Conservation (phyloP, 2,113 vertebrate genomes). For the Motacilla alba region DNA sequence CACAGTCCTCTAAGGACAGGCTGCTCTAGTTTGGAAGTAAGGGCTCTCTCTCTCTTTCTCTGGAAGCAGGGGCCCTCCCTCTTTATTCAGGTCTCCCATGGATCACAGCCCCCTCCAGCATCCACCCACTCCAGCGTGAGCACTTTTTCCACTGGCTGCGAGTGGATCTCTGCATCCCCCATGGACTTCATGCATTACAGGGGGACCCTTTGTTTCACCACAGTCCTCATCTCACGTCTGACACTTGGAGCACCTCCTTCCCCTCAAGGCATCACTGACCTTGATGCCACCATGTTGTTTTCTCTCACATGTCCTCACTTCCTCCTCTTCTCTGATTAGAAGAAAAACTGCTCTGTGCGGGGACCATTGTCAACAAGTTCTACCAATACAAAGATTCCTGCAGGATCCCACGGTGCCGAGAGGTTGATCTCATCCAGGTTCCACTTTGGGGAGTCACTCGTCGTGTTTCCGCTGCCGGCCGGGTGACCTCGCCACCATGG, state of each 20-base stretch:
- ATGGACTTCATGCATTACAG: too few species aligned
- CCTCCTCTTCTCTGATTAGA: not conserved
- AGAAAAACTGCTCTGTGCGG: not conserved
- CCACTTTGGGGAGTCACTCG: not conserved
- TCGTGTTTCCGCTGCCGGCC: not conserved
- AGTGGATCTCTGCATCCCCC: not conserved
- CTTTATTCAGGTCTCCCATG: not conserved
- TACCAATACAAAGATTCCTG: too few species aligned
- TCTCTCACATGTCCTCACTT: not conserved
- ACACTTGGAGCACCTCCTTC: not conserved
- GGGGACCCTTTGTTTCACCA: not conserved
- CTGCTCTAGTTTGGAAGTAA: too few species aligned
- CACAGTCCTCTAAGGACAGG: not conserved
- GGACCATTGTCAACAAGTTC: not conserved
- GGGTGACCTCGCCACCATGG: accelerated
- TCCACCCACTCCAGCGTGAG: accelerated
- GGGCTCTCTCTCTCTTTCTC: too few species aligned
- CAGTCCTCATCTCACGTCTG: not conserved
- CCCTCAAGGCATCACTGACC: not conserved
- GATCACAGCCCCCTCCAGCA: not conserved
- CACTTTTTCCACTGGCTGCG: not conserved
- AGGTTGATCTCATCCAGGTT: not conserved
- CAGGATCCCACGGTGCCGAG: not conserved
- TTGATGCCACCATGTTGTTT: not conserved
- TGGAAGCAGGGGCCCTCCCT: not conserved